Conservation (phyloP, 1,140 invertebrate species). For the Heliconius hermathena region DNA sequence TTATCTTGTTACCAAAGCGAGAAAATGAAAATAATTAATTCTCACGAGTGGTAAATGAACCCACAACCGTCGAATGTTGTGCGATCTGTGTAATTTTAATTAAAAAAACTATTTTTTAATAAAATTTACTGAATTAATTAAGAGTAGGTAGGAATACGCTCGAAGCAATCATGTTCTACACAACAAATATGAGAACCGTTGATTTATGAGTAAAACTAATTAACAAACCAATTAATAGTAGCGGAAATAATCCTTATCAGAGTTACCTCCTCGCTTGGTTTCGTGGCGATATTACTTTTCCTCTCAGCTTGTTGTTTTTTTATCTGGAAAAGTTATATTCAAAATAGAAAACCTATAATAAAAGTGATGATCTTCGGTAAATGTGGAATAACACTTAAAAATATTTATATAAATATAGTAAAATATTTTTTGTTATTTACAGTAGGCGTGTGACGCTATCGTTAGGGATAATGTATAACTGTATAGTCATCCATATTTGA, state of each 20-base stretch:
- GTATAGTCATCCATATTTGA: no score
- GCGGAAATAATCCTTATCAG: constrained; percentile 24
- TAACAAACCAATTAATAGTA: constrained; percentile 30
- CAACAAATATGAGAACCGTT: constrained; percentile 8
- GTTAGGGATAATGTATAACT: no score
- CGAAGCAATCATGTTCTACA: neutral
- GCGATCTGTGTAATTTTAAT: neutral
- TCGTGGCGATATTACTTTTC: neutral
- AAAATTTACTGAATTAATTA: neutral
- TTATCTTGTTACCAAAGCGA: no score
- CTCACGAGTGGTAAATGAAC: no score
- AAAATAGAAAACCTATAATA: no score
- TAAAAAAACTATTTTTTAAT: neutral
- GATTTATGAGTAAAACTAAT: constrained; percentile 33
- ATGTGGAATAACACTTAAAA: no score
- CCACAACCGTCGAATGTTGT: no score
- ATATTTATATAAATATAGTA: no score
- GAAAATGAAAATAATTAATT: no score
- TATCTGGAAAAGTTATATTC: neutral
- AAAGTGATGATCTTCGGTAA: no score
- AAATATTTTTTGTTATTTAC: no score
- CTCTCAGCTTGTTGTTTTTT: neutral
- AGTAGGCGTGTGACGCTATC: no score
- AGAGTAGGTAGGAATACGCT: neutral
- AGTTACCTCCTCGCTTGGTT: constrained; percentile 11